Evolutionary conservation across 2,113 vertebrate species (phyloP), one percentile per base, ranked within the genome.

Genomic region (Syngnathus scovelli): DNA sequence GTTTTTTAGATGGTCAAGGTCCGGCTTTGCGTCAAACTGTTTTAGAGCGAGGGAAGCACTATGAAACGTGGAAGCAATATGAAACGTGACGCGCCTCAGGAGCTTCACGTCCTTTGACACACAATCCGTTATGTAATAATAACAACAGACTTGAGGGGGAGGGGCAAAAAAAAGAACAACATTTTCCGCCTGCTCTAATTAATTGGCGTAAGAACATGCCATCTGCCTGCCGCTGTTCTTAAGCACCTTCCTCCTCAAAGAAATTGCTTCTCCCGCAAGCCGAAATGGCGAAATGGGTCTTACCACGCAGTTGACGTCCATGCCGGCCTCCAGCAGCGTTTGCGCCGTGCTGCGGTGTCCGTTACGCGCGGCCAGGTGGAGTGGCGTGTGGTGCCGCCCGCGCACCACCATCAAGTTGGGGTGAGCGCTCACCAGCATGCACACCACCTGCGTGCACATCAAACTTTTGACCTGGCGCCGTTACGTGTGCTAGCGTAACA

Each of bases 301-400:
- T 86, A 97, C 95, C 90, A 95, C 90, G 71, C 91, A 93, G 92
- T 96, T 97, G 89, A 98, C 94, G 56, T 98, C 95, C 94, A 98
- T 98, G 78, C 95, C 94, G 15, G 95, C 93, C 58, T 98, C 93
- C 62, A 98, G 81, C 61, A 98, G 91, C 65, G 94, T 94, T 85
- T 93, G 92, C 0, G 94, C 93, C 0, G 94, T 92, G 44, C 93
- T 89, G 77, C 93, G 93, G 90, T 98, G 96, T 5, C 96, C 96
- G n/a, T 98, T 98, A 64, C 96, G 94, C 0, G 96, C 95, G 1
- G 96, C 96, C 33, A 98, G 93, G 88, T 98, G 96, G n/a, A 98
- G 89, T 1, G 96, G 94, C 0, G 96, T 97, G 83, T 98, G 96
- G 36, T 90, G 91, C 21, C 91, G 92, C 1, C 90, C 93, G 66